These are phyloP conservation scores for Altica lythri DNA, from an alignment of 2,888 invertebrate species.

Conservation along the genomic window DNA sequence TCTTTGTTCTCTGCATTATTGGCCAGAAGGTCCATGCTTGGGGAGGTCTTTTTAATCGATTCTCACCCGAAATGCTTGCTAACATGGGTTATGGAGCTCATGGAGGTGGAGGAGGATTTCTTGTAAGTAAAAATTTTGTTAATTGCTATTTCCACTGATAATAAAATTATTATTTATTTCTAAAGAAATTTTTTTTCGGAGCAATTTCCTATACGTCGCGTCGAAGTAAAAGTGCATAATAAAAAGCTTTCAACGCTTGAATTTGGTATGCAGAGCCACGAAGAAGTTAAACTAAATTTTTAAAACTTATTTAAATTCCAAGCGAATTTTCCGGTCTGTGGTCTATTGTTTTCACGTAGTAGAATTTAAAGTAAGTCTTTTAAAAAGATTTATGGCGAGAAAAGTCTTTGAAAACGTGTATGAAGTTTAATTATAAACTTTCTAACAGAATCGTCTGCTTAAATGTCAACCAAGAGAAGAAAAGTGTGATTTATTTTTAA, in stretches of 20 bases:
- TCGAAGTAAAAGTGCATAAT: no score
- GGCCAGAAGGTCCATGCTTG: conserved; percentile 64
- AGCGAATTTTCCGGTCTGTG: background rate
- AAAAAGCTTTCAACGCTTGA: no score
- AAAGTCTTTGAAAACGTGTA: background rate
- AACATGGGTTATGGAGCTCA: conserved; percentile 79
- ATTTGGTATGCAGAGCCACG: no score
- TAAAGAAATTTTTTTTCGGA: no score
- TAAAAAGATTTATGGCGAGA: background rate
- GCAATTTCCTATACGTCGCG: no score
- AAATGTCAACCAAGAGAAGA: no score
- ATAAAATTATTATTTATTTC: no score
- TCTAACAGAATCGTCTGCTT: no score
- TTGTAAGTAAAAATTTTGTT: conserved; percentile 58
- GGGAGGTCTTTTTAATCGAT: conserved; percentile 85
- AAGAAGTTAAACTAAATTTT: no score
- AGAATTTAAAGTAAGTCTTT: background rate
- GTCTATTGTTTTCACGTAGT: background rate
- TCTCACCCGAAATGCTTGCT: conserved; percentile 83
- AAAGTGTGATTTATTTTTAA: background rate
- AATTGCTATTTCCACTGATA: no score
- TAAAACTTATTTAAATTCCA: background rate
- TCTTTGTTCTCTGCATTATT: conserved; percentile 49
- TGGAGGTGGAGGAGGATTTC: conserved; percentile 63
- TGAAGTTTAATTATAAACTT: background rate